phyloP scores from a whole-genome alignment of 2,888 invertebrate species.

The Kuschelorhynchus macadamiae region DNA sequence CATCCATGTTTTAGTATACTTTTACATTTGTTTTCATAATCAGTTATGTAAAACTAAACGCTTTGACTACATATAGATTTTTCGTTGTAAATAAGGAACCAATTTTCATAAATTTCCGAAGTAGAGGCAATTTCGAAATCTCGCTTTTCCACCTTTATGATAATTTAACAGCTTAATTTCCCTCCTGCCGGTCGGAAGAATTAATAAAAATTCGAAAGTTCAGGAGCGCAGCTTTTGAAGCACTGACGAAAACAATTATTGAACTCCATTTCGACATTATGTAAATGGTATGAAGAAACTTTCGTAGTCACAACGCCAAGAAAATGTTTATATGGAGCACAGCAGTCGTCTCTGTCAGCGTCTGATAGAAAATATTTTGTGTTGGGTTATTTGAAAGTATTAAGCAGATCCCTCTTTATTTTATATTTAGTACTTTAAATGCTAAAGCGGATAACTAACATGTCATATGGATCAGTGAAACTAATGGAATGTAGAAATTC shows the following conservation, averaged over 20 bases:
- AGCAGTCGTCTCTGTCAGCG: slow-evolving; percentile 34
- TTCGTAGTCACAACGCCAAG: slow-evolving; percentile 33
- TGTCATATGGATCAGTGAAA: too few species aligned
- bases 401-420: not conserved
- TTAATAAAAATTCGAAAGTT: slow-evolving; percentile 13
- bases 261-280: slow-evolving; percentile 36
- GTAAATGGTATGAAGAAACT: slow-evolving; percentile 43
- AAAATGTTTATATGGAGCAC: slow-evolving; percentile 43
- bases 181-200: not conserved
- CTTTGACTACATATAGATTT: too few species aligned
- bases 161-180: not conserved
- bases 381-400: slow-evolving; percentile 4
- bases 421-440: not conserved
- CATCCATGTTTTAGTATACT: too few species aligned
- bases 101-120: not conserved
- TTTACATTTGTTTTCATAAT: too few species aligned
- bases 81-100: not conserved
- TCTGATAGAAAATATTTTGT: slow-evolving; percentile 17
- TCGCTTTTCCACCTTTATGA: not conserved
- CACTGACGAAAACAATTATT: slow-evolving; percentile 43
- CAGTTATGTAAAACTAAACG: too few species aligned
- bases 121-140: not conserved
- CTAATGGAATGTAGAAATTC: too few species aligned
- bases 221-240: not conserved
- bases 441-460: not conserved